phyloP scores from a whole-genome alignment of 2,797 vertebrate genomes.

The Catostomus latipinnis region DNA sequence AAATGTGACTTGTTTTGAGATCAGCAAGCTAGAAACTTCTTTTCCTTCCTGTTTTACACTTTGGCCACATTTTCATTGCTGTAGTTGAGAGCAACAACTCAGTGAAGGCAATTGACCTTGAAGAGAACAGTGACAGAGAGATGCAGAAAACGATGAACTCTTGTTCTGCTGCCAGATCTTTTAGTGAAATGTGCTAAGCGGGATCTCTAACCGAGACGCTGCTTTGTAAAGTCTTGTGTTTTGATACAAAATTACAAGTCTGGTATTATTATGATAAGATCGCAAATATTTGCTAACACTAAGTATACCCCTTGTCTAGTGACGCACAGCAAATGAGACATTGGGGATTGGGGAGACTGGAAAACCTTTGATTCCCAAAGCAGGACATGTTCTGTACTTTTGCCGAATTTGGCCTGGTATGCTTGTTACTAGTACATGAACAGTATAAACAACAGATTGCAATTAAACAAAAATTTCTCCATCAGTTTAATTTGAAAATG shows the following conservation, averaged over 20 bases:
- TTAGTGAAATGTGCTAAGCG: conserved; percentile 26
- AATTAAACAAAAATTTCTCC: background rate
- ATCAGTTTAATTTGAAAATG: background rate
- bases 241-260: no score
- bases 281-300: conserved; percentile 7
- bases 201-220: background rate
- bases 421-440: no score
- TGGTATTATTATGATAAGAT: no score
- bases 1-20: conserved; percentile 1
- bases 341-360: conserved; percentile 14
- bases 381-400: background rate
- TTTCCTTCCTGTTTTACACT: conserved; percentile 31
- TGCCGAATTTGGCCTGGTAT: background rate
- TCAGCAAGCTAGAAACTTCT: background rate
- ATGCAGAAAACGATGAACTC: conserved; percentile 20
- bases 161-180: conserved; percentile 10
- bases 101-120: conserved; percentile 14
- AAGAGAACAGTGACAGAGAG: background rate
- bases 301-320: conserved; percentile 9
- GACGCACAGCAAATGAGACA: conserved; percentile 29
- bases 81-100: background rate
- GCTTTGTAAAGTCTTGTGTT: no score
- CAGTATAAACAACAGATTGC: background rate
- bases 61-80: background rate
- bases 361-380: background rate